Conservation (phyloP, 2,888 invertebrate species). For the Phalera bucephala region DNA sequence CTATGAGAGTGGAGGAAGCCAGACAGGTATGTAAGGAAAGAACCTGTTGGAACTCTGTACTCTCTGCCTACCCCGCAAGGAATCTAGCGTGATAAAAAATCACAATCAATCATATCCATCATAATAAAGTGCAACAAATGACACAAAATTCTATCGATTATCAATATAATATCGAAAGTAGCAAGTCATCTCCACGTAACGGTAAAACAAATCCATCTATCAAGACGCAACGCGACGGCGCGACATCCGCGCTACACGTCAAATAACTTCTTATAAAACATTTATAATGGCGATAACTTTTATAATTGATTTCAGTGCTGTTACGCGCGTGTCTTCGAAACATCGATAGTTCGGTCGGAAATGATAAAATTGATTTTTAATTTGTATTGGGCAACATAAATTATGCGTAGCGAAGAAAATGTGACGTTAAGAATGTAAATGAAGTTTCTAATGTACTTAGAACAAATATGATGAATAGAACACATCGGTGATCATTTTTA, state of each 20-base stretch:
- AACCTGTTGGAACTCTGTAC: too few relatives aligned
- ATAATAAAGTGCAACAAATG: constrained; percentile 11
- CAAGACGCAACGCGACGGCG: constrained; percentile 42
- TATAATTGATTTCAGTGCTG: constrained; percentile 38
- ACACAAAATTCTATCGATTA: constrained; percentile 37
- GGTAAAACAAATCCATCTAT: constrained; percentile 56
- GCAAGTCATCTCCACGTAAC: constrained; percentile 60
- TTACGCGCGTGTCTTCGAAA: constrained; percentile 30
- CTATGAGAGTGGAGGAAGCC: too few relatives aligned
- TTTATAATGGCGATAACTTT: constrained; percentile 45
- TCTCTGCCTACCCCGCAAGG: too few relatives aligned
- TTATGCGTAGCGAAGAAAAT: constrained; percentile 29
- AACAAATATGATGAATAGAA: constrained; percentile 19
- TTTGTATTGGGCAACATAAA: constrained; percentile 25
- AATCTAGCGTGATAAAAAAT: too few relatives aligned
- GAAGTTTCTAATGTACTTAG: constrained; percentile 17
- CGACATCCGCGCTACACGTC: constrained; percentile 49
- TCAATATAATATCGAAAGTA: constrained; percentile 41
- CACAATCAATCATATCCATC: not conserved
- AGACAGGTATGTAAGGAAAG: too few relatives aligned
- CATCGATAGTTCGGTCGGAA: constrained; percentile 15
- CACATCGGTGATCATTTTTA: constrained; percentile 2
- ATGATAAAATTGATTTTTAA: constrained; percentile 33
- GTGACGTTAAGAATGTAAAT: constrained; percentile 23
- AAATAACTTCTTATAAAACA: constrained; percentile 48